phyloP scores from a whole-genome alignment of 2,113 vertebrate species.

The Barbus barbus region DNA sequence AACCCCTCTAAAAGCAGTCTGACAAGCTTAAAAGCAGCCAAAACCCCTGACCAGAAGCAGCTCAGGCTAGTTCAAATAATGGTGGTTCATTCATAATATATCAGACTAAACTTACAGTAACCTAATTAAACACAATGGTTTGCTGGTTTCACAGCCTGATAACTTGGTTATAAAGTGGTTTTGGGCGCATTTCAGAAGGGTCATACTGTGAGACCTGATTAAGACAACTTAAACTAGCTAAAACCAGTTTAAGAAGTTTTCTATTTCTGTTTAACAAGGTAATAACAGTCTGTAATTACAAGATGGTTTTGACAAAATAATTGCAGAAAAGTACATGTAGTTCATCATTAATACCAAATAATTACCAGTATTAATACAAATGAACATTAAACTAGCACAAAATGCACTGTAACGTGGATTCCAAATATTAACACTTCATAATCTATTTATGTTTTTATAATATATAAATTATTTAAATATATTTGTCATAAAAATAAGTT shows the following conservation, averaged over 20 bases:
- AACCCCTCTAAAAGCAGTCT: background rate
- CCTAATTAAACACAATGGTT: background rate
- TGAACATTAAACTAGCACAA: too few species aligned
- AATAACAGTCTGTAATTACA: slow-evolving; percentile 1
- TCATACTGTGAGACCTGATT: background rate
- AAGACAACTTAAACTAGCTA: background rate
- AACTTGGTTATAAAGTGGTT: background rate
- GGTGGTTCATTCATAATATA: too few species aligned
- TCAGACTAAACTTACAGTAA: too few species aligned
- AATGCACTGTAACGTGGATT: background rate
- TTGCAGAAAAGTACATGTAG: background rate
- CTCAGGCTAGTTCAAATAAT: background rate
- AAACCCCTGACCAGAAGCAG: background rate
- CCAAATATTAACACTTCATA: background rate
- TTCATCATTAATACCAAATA: background rate
- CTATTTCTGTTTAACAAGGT: background rate
- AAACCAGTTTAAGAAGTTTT: background rate
- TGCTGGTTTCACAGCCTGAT: background rate
- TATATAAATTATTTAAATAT: too few species aligned
- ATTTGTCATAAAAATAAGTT: too few species aligned
- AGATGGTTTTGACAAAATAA: background rate
- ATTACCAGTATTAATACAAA: background rate
- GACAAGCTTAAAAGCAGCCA: background rate
- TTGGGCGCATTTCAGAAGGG: background rate
- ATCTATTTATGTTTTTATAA: too few species aligned